Conservation (phyloP, 2,888 invertebrate genomes). For the Xanthia togata region DNA sequence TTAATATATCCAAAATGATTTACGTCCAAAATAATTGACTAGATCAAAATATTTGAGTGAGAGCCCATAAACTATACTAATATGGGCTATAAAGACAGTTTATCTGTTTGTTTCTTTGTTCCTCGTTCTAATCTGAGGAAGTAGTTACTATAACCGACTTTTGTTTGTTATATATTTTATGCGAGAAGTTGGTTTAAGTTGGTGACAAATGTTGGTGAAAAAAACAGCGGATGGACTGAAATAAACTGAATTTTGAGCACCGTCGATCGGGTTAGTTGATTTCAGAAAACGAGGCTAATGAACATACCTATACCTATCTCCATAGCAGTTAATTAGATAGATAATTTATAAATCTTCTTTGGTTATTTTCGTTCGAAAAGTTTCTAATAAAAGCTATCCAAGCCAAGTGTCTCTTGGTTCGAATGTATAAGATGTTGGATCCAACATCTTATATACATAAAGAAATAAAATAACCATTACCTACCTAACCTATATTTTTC, state of each 20-base stretch:
- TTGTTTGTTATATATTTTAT: conserved; percentile 65
- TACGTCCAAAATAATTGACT: conserved; percentile 43
- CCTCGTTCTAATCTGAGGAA: conserved; percentile 57
- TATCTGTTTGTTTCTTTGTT: conserved; percentile 67
- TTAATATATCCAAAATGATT: conserved; percentile 36
- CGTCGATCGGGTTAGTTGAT: conserved; percentile 44
- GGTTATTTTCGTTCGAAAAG: no score
- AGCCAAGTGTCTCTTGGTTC: background rate
- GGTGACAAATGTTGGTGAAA: conserved; percentile 39
- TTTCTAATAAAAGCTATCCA: no score
- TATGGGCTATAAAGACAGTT: conserved; percentile 58
- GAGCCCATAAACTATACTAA: conserved; percentile 58
- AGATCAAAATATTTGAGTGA: conserved; percentile 54
- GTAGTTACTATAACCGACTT: conserved; percentile 63
- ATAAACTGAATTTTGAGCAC: conserved; percentile 31
- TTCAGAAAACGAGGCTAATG: conserved; percentile 12
- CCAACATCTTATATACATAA: no score
- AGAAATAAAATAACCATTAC: background rate
- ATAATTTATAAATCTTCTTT: no score
- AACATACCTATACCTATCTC: conserved; percentile 4
- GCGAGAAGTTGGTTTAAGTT: conserved; percentile 53
- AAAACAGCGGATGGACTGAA: conserved; percentile 28
- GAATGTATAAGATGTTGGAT: background rate
- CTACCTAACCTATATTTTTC: background rate
- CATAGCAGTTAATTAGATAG: background rate